phyloP scores from a whole-genome alignment of 2,888 invertebrate genomes.

The Lasioglossum figueresi region DNA sequence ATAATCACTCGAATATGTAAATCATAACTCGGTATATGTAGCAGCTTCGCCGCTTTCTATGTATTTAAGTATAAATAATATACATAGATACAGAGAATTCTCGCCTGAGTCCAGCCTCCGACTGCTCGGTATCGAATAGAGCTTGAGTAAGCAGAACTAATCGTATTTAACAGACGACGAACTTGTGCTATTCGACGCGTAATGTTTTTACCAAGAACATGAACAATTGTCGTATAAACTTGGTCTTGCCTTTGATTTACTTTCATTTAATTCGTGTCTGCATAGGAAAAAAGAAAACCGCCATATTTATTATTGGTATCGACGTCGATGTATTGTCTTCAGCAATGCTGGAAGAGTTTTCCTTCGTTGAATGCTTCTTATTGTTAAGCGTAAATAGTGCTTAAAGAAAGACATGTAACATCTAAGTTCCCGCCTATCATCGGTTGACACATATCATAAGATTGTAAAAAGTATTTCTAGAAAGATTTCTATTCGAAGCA shows the following conservation, averaged over 20 bases:
- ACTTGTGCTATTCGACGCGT: conserved; percentile 25
- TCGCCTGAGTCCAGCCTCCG: conserved; percentile 56
- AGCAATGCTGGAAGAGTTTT: conserved; percentile 55
- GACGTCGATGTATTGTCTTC: conserved; percentile 53
- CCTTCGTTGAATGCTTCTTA: conserved; percentile 28
- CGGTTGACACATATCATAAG: conserved; percentile 62
- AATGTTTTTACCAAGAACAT: conserved; percentile 57
- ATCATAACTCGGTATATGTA: conserved; percentile 67
- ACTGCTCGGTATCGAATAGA: conserved; percentile 65
- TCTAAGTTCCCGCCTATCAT: conserved; percentile 49
- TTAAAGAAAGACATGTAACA: conserved; percentile 32
- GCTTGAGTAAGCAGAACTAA: conserved; percentile 52
- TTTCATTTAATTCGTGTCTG: background rate
- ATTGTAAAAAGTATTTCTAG: conserved; percentile 53
- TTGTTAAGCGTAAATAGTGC: conserved; percentile 20
- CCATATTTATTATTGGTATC: background rate
- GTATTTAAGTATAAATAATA: conserved; percentile 68
- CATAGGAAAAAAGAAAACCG: background rate
- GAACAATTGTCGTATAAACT: conserved; percentile 28
- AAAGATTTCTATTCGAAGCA: conserved; percentile 34
- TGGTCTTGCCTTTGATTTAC: conserved; percentile 35
- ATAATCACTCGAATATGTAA: conserved; percentile 65
- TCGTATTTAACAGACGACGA: conserved; percentile 30
- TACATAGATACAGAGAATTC: conserved; percentile 53
- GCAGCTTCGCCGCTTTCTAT: conserved; percentile 70